These are phyloP conservation scores for Heliangelus exortis DNA, from an alignment of 2,797 vertebrate species.

Conservation along the genomic window DNA sequence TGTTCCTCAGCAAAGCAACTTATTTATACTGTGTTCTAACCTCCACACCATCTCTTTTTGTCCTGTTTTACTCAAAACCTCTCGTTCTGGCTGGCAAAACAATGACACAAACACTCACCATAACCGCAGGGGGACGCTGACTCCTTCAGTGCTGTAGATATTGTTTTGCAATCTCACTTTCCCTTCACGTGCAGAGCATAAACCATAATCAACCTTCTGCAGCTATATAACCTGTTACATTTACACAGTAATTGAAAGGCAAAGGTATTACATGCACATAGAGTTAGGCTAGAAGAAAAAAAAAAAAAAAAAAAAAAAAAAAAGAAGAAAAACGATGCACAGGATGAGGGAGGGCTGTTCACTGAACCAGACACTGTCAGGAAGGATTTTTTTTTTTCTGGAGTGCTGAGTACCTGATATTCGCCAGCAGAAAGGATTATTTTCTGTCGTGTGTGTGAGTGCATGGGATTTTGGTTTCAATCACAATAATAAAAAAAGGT, in stretches of 20 bases:
- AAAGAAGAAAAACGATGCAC: slow-evolving; percentile 36
- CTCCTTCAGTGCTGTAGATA: slow-evolving; percentile 16
- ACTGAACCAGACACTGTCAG: not conserved
- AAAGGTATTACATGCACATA: slow-evolving; percentile 41
- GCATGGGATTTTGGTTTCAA: slow-evolving; percentile 57
- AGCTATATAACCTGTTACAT: slow-evolving; percentile 44
- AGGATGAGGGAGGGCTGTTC: slow-evolving; percentile 34
- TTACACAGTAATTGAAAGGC: slow-evolving; percentile 36
- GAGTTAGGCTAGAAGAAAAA: slow-evolving; percentile 15
- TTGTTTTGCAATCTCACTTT: slow-evolving; percentile 10
- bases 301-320: not conserved
- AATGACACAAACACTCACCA: not conserved
- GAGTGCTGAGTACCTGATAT: slow-evolving; percentile 23
- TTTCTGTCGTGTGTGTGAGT: slow-evolving; percentile 58
- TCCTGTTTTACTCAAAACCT: not conserved
- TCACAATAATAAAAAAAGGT: slow-evolving; percentile 54
- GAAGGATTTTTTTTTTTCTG: slow-evolving; percentile 3
- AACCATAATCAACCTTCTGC: slow-evolving; percentile 9
- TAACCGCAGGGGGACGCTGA: not conserved
- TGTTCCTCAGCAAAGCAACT: not conserved
- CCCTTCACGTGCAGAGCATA: slow-evolving; percentile 35
- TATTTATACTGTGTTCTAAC: slow-evolving; percentile 51
- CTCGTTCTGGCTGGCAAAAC: slow-evolving; percentile 42
- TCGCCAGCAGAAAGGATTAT: slow-evolving; percentile 46
- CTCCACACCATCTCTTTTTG: not conserved